Evolutionary conservation across 2,113 vertebrate genomes (phyloP).

Genomic region (Piprites chloris): DNA sequence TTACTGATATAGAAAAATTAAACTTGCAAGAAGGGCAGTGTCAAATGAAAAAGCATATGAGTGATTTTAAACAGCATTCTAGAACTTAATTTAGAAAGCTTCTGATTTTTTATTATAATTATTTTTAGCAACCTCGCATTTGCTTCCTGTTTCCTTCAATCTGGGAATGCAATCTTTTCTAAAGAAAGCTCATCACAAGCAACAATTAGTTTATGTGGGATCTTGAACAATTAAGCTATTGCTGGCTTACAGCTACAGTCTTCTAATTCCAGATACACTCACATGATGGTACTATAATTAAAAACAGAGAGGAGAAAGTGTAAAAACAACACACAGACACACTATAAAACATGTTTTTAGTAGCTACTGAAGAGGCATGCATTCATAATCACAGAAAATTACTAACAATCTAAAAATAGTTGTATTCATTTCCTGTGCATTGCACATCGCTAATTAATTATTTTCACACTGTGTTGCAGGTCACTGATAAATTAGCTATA

Average conservation of each 20-base stretch:
- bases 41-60: background rate
- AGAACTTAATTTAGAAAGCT: background rate
- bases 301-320: conserved; percentile 7
- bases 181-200: conserved; percentile 2
- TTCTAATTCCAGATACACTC: background rate
- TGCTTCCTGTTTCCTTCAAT: conserved; percentile 15
- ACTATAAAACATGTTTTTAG: background rate
- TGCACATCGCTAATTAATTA: background rate
- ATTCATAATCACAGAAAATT: conserved; percentile 12
- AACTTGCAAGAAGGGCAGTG: background rate
- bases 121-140: background rate
- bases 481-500: conserved; percentile 48
- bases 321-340: background rate
- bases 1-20: background rate
- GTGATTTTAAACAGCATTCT: background rate
- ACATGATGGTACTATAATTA: conserved; percentile 28
- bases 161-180: conserved; percentile 16
- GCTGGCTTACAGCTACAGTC: background rate
- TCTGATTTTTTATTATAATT: background rate
- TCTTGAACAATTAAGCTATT: conserved; percentile 4
- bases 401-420: conserved; percentile 35
- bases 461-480: conserved; percentile 24
- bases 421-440: conserved; percentile 12
- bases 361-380: background rate
- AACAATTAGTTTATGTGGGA: background rate